These are phyloP conservation scores for Andrena fulva DNA, from an alignment of 2,888 invertebrate species.

Conservation along the genomic window DNA sequence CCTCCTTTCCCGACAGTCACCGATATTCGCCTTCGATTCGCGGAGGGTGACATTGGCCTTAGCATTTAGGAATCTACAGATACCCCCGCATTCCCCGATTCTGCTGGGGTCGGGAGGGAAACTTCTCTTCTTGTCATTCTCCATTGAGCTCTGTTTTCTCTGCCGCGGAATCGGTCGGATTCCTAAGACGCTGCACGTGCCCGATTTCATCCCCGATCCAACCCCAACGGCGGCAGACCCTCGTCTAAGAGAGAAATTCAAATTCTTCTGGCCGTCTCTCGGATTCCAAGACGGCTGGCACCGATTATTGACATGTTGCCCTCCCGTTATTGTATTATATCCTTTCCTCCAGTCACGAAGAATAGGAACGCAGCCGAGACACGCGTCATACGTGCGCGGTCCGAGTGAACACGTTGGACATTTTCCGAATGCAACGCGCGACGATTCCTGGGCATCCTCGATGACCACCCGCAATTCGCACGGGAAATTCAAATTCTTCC, in stretches of 20 bases:
- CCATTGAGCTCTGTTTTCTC: slow-evolving; percentile 84
- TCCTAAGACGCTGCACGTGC: slow-evolving; percentile 80
- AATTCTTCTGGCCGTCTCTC: slow-evolving; percentile 65
- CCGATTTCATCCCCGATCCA: slow-evolving; percentile 51
- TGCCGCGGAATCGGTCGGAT: slow-evolving; percentile 79
- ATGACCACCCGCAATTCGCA: slow-evolving; percentile 55
- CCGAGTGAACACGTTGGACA: not conserved
- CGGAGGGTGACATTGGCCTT: slow-evolving; percentile 75
- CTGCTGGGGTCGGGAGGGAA: slow-evolving; percentile 55
- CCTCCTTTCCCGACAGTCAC: slow-evolving; percentile 23
- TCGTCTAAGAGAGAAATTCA: slow-evolving; percentile 60
- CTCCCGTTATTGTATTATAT: not conserved
- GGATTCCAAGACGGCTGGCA: slow-evolving; percentile 37
- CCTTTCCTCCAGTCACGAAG: not conserved
- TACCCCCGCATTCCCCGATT: slow-evolving; percentile 80
- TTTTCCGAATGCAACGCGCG: slow-evolving; percentile 11
- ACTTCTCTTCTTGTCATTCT: slow-evolving; percentile 77
- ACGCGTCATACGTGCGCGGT: not conserved
- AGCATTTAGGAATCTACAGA: slow-evolving; percentile 81
- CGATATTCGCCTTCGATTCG: slow-evolving; percentile 71
- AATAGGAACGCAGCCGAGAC: not conserved
- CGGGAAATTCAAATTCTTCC: slow-evolving; percentile 81
- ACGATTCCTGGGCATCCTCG: slow-evolving; percentile 38
- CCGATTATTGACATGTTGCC: slow-evolving; percentile 15
- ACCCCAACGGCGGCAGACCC: slow-evolving; percentile 58